Percentiles rank a stretch among this genome's conserved stretches.
Conservation (phyloP, 2,797 vertebrate genomes). For the Podarcis lilfordi region DNA sequence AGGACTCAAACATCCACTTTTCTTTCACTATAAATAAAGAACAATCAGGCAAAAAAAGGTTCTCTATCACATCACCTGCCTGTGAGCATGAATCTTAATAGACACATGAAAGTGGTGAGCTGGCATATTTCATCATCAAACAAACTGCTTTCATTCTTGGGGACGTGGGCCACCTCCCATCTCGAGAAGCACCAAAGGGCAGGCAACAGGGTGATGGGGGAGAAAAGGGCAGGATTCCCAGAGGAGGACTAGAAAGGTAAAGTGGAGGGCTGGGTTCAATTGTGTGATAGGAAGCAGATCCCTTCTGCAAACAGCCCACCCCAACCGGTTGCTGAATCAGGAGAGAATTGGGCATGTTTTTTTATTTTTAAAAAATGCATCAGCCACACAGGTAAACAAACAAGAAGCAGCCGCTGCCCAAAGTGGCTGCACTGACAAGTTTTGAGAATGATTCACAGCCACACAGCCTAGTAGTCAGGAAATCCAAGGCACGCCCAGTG, state of each 20-base stretch:
- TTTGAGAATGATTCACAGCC: conserved; percentile 49
- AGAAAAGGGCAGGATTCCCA: not conserved
- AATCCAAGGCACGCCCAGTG: conserved; percentile 30
- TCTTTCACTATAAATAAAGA: conserved; percentile 14
- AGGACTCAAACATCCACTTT: not conserved
- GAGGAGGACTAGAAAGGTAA: not conserved
- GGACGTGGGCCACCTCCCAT: conserved; percentile 12
- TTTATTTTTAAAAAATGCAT: not conserved
- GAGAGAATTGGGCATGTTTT: not conserved
- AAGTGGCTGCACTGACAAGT: conserved; percentile 35
- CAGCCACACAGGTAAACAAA: conserved; percentile 37
- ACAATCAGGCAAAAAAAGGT: not conserved
- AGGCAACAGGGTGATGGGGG: not conserved
- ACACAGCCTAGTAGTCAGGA: conserved; percentile 22
- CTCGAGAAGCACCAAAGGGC: not conserved
- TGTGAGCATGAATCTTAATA: conserved; percentile 23
- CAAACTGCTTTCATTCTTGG: not conserved
- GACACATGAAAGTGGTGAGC: conserved; percentile 13
- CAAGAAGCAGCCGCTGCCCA: conserved; percentile 43
- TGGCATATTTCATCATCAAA: conserved; percentile 36
- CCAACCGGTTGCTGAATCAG: not conserved
- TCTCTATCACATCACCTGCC: conserved; percentile 11
- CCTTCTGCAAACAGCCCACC: not conserved
- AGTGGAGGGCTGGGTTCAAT: not conserved
- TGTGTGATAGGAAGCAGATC: not conserved